These are phyloP conservation scores for Cercocebus atys DNA, from an alignment of 2,113 vertebrate genomes.

Conservation along the genomic window DNA sequence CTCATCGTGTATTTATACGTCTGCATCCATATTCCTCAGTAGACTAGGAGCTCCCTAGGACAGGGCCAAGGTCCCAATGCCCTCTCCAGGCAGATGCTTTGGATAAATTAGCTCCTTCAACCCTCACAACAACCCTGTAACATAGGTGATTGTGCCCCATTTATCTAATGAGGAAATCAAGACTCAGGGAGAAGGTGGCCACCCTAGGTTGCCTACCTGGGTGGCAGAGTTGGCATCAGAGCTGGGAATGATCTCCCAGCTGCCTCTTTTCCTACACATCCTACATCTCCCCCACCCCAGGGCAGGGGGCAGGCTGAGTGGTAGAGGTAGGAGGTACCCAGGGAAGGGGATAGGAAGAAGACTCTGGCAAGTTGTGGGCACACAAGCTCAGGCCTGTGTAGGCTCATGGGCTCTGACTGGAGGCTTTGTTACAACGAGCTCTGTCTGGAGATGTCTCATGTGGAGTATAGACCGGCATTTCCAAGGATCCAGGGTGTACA, in stretches of 20 bases:
- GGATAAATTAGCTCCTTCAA: background rate
- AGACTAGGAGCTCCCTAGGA: background rate
- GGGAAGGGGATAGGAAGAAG: background rate
- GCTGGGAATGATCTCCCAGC: background rate
- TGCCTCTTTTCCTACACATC: conserved; percentile 22
- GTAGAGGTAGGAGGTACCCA: background rate
- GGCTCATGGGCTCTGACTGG: background rate
- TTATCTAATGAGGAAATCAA: conserved; percentile 27
- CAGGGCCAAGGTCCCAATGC: background rate
- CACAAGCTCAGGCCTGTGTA: background rate
- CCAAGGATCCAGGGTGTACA: background rate
- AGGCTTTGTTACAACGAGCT: background rate
- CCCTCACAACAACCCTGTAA: background rate
- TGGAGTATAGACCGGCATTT: background rate
- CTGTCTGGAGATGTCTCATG: background rate
- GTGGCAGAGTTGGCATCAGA: conserved; percentile 4
- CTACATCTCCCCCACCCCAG: background rate
- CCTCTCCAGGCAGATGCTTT: background rate
- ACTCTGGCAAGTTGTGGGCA: background rate
- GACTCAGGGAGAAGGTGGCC: background rate
- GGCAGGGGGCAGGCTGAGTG: background rate
- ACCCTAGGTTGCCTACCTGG: background rate
- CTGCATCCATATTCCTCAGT: background rate
- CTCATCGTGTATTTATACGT: background rate
- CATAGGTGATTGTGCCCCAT: background rate